Base-by-base conservation (phyloP, 2,113 vertebrate species). In the Hiodon alosoides region DNA sequence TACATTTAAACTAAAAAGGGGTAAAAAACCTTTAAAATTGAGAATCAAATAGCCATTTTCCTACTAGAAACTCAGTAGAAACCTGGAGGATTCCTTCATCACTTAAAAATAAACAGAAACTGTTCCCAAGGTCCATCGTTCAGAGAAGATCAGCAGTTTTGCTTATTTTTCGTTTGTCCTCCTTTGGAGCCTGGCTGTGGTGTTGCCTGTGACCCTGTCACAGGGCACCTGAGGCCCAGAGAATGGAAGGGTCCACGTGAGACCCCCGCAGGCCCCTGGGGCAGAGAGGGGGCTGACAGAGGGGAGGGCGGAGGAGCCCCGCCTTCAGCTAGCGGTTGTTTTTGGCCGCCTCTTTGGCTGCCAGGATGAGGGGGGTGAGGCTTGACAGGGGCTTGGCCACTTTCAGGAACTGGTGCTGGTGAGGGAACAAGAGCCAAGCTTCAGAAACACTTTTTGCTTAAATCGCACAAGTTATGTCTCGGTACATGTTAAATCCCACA, bases 341-440 rank as follows among this genome's bases (percentile, higher is more conserved):
- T 86, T 98, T 98, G 48, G 95, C 89, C 0, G 95, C 95, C 76
- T 98, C 96, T 85, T 98, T 98, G 7, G 95, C 96, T 8, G 97
- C 96, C 71, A 96, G 78, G n/a, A 98, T 98, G 83, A 98, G 91
- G 69, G 96, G 97, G 17, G 97, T 98, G 79, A 98, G 95, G 79
- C 96, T 98, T 74, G 96, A 97, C 0, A 98, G 92, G 2, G 97
- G 97, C 83, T 98, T 97, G 51, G 97, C 97, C 79, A 96, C 91
- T 87, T 98, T 98, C 85, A 98, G 89, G 80, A 98, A 98, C 77
- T 95, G 96, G 83, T 98, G 97, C 97, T 98, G 84, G 59, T 46
- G 71, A 65, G 73, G 50, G 51, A 48, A 10, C 53, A 50, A 70
- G 9, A 57, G 67, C 31, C 31, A 31, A 31, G 31, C 31, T 31